These are phyloP conservation scores for Loris lydekkerianus DNA, from an alignment of 2,797 vertebrate genomes.

Conservation along the genomic window DNA sequence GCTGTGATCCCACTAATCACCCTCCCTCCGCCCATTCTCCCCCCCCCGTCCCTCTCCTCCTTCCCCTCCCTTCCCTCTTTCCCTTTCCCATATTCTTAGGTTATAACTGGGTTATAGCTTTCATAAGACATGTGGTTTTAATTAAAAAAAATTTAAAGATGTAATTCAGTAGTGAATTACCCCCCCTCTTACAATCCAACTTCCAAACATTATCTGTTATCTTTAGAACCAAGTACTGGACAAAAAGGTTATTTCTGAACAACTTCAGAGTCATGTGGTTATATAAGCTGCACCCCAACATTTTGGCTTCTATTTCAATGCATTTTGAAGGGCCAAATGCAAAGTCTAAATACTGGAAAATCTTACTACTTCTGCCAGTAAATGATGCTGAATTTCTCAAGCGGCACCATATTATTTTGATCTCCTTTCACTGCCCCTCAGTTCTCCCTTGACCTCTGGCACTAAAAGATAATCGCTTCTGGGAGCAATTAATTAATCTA, in stretches of 20 bases:
- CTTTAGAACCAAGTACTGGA: not conserved
- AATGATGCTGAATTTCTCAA: slow-evolving; percentile 71
- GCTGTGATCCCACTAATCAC: no score
- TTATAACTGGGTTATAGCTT: no score
- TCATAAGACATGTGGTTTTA: slow-evolving; percentile 85
- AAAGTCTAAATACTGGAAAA: slow-evolving; percentile 68
- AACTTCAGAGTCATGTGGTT: slow-evolving; percentile 54
- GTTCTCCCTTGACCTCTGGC: slow-evolving; percentile 84
- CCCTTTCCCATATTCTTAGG: no score
- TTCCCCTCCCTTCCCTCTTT: no score
- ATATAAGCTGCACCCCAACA: slow-evolving; percentile 63
- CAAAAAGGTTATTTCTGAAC: slow-evolving; percentile 71
- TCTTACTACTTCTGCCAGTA: slow-evolving; percentile 72
- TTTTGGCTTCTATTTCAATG: slow-evolving; percentile 66
- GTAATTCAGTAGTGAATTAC: slow-evolving; percentile 51
- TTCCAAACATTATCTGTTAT: slow-evolving; percentile 47
- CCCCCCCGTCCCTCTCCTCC: no score
- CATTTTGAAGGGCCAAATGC: slow-evolving; percentile 75
- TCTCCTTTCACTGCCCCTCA: slow-evolving; percentile 34
- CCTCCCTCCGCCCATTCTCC: no score
- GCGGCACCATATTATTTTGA: slow-evolving; percentile 41
- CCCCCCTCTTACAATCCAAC: not conserved
- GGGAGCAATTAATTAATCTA: slow-evolving; percentile 61
- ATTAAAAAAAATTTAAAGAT: slow-evolving; percentile 85
- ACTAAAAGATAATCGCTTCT: slow-evolving; percentile 83